phyloP scores from a whole-genome alignment of 2,797 vertebrate species.

The Aldrovandia affinis region DNA sequence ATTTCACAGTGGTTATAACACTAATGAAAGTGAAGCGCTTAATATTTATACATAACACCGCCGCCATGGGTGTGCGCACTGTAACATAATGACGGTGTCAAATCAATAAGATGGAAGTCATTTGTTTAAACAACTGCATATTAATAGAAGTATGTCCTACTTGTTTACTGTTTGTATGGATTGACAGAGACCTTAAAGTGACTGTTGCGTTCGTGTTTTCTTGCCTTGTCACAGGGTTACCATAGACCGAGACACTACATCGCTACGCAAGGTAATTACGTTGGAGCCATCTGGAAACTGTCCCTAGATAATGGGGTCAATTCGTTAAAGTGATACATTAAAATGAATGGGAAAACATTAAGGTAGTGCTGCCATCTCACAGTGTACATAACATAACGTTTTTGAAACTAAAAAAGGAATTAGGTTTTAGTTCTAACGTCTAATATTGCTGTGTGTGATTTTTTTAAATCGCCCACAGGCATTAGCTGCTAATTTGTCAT shows the following conservation, averaged over 20 bases:
- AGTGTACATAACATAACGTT: neutral
- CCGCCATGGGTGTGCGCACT: neutral
- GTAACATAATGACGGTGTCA: conserved; percentile 38
- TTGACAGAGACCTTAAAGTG: neutral
- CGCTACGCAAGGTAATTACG: conserved; percentile 90
- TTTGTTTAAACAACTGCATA: conserved; percentile 37
- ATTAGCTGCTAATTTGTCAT: conserved; percentile 26
- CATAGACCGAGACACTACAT: conserved; percentile 95
- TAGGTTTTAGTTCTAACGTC: neutral
- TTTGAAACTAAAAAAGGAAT: neutral
- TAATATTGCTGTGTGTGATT: conserved; percentile 16
- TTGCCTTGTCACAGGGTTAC: conserved; percentile 81
- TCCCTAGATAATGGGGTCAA: conserved; percentile 52
- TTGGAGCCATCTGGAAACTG: conserved; percentile 48
- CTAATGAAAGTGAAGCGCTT: conserved; percentile 44
- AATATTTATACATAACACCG: conserved; percentile 20
- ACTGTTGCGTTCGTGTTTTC: conserved; percentile 16
- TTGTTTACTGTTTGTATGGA: neutral
- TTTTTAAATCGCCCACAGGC: conserved; percentile 17
- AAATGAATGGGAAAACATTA: neutral
- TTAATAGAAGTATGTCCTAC: conserved; percentile 6
- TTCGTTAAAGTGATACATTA: conserved; percentile 16
- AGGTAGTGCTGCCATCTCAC: neutral
- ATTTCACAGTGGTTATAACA: conserved; percentile 42
- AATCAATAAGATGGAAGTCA: conserved; percentile 35